Evolutionary conservation across 2,113 vertebrate species (phyloP).

Genomic region (Dicaeum eximium): DNA sequence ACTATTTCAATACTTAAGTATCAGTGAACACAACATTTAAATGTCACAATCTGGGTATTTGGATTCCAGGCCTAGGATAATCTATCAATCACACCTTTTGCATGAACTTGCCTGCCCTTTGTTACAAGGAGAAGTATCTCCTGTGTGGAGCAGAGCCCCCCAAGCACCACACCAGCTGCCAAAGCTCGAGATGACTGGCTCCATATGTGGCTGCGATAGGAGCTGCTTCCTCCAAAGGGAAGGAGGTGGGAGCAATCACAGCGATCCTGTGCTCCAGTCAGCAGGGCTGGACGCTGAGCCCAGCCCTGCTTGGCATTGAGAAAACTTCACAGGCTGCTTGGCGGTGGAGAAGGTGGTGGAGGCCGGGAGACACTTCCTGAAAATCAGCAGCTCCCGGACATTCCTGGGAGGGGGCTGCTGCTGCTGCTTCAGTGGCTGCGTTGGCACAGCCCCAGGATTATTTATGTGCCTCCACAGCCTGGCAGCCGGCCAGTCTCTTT

Average conservation of each 20-base stretch:
- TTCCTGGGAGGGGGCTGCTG: background rate
- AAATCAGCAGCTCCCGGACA: background rate
- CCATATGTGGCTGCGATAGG: rapidly evolving
- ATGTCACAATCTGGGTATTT: background rate
- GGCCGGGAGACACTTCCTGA: background rate
- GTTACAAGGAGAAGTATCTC: background rate
- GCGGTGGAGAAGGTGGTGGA: background rate
- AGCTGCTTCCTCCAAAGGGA: background rate
- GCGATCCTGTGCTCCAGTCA: rapidly evolving
- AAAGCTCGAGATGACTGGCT: rapidly evolving
- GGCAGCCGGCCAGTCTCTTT: background rate
- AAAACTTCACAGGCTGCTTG: background rate
- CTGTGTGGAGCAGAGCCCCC: background rate
- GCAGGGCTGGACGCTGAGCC: rapidly evolving
- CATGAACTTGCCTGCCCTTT: background rate
- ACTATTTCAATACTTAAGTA: background rate
- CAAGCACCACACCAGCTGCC: rapidly evolving
- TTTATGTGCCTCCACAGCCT: background rate
- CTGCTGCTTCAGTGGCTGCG: rapidly evolving
- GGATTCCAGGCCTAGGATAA: background rate
- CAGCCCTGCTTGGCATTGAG: rapidly evolving
- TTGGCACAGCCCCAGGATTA: background rate
- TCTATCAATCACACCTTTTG: background rate
- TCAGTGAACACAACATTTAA: background rate
- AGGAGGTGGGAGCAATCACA: background rate